phyloP scores from a whole-genome alignment of 1,140 invertebrate genomes.

The Calliphora vicina region DNA sequence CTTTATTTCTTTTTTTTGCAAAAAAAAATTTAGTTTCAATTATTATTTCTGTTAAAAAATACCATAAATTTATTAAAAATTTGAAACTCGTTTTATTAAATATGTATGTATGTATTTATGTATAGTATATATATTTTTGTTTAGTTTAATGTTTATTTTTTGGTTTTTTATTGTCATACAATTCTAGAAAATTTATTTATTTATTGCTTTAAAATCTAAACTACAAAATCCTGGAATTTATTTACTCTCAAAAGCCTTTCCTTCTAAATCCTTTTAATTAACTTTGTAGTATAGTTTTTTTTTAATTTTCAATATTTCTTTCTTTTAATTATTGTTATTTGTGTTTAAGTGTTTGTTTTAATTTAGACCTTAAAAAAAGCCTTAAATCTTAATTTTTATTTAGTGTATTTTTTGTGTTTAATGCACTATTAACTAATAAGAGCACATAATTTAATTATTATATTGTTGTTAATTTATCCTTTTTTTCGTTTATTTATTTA shows the following conservation, averaged over 20 bases:
- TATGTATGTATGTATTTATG: slow-evolving; percentile 12
- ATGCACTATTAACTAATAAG: slow-evolving; percentile 23
- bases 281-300: background rate
- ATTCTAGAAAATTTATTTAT: slow-evolving; percentile 24
- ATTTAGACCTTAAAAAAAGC: background rate
- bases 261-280: no score
- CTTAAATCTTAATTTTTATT: background rate
- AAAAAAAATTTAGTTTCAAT: background rate
- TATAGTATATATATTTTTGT: no score
- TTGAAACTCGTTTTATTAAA: background rate
- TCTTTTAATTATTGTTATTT: background rate
- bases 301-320: background rate
- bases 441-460: slow-evolving; percentile 18
- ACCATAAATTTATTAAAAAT: background rate
- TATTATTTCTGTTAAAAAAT: background rate
- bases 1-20: background rate
- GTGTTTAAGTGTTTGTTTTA: background rate
- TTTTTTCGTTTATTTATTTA: background rate
- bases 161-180: slow-evolving; percentile 33
- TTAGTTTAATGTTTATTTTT: slow-evolving; percentile 12
- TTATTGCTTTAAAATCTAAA: background rate
- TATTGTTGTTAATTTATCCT: slow-evolving; percentile 5
- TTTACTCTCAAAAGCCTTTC: no score
- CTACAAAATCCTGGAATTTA: no score
- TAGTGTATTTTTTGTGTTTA: background rate